These are phyloP conservation scores for Melipona quadrifasciata DNA, from an alignment of 1,140 invertebrate species.

Conservation along the genomic window DNA sequence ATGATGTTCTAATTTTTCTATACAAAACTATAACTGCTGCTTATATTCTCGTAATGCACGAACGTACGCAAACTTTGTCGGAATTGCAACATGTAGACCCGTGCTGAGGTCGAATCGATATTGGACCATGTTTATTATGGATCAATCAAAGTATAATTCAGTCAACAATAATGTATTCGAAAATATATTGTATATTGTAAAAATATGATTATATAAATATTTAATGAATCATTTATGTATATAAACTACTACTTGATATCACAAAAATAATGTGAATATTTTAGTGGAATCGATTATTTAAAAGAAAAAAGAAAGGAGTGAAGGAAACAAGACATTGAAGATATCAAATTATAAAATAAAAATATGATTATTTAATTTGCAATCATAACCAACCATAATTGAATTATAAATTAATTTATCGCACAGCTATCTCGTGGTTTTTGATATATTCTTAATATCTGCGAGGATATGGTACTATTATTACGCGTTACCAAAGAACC, in stretches of 20 bases:
- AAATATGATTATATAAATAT: constrained; percentile 45
- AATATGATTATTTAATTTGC: constrained; percentile 10
- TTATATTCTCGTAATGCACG: constrained; percentile 24
- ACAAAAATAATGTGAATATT: background rate
- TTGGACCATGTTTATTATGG: background rate
- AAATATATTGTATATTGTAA: constrained; percentile 41
- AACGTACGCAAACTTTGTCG: background rate
- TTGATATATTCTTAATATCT: constrained; percentile 64
- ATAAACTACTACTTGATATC: constrained; percentile 2
- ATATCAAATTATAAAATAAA: background rate
- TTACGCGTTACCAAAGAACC: constrained; percentile 32
- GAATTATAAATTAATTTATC: constrained; percentile 58
- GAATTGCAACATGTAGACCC: background rate
- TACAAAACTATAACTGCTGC: background rate
- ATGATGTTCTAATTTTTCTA: background rate
- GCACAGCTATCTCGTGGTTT: constrained; percentile 69
- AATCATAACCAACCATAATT: background rate
- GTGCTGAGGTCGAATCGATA: background rate
- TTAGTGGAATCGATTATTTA: background rate
- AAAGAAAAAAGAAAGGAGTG: background rate
- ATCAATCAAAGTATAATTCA: constrained; percentile 17
- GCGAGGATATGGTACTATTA: constrained; percentile 42
- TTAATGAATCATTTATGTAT: constrained; percentile 16
- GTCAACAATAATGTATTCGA: background rate
- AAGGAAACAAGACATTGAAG: background rate